phyloP scores from a whole-genome alignment of 2,113 vertebrate species.

The Gambusia affinis region DNA sequence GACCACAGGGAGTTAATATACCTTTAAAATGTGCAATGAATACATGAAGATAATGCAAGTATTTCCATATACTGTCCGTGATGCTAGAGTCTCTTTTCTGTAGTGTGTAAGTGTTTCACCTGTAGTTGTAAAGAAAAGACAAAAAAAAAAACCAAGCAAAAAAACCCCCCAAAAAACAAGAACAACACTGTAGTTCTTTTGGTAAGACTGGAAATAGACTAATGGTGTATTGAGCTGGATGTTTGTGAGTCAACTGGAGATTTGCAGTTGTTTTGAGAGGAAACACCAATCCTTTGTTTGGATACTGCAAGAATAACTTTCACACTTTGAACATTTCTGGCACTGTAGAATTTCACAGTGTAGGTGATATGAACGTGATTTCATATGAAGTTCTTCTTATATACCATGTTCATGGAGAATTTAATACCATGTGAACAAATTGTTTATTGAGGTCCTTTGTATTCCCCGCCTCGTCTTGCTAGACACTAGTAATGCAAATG shows the following conservation, averaged over 20 bases:
- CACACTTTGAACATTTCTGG: too few species aligned
- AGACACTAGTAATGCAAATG: conserved; percentile 50
- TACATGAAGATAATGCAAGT: too few species aligned
- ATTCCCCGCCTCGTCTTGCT: conserved; percentile 38
- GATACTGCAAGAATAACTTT: neutral
- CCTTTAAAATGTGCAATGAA: too few species aligned
- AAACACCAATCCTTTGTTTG: conserved; percentile 58
- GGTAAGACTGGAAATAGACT: neutral
- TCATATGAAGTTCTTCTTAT: too few species aligned
- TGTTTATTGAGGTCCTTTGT: neutral
- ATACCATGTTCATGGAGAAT: neutral
- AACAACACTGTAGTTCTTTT: neutral
- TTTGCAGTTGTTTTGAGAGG: conserved; percentile 30
- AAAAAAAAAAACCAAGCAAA: too few species aligned
- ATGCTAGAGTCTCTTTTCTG: too few species aligned
- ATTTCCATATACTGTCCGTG: too few species aligned
- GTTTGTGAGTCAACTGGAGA: neutral
- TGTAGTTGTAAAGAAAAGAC: neutral
- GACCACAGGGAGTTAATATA: too few species aligned
- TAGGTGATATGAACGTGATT: too few species aligned
- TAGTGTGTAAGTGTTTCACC: neutral
- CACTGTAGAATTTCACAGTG: too few species aligned
- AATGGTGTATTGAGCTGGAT: neutral
- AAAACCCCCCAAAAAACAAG: too few species aligned
- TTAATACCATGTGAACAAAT: neutral